Evolutionary conservation across 2,113 vertebrate genomes (phyloP).

Genomic region (Notarius lentiginosus): DNA sequence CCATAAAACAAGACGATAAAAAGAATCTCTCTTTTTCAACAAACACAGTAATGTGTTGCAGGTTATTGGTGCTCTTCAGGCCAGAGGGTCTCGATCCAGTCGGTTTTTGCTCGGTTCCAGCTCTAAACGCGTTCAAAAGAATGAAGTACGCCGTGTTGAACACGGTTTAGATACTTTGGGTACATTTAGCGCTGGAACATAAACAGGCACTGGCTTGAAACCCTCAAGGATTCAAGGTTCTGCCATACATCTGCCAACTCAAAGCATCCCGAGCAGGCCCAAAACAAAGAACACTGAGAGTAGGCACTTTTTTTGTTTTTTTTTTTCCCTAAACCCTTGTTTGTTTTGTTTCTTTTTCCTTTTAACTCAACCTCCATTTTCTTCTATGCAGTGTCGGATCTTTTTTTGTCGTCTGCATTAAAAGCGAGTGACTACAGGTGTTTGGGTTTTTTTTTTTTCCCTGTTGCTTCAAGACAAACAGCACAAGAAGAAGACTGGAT

Average conservation of each 20-base stretch:
- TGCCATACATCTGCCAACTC: slow-evolving; percentile 18
- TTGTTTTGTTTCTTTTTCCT: not conserved
- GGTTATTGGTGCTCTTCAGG: slow-evolving; percentile 53
- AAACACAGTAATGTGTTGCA: slow-evolving; percentile 35
- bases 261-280: slow-evolving; percentile 52
- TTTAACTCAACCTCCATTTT: slow-evolving; percentile 1
- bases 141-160: not conserved
- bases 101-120: not conserved
- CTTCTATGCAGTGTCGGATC: slow-evolving; percentile 7
- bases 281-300: slow-evolving; percentile 55
- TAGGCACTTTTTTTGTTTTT: slow-evolving; percentile 72
- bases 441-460: slow-evolving; percentile 9
- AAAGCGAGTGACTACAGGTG: slow-evolving; percentile 12
- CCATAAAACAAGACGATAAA: slow-evolving; percentile 57
- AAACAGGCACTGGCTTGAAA: not conserved
- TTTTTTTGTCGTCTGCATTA: not conserved
- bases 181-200: not conserved
- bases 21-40: slow-evolving; percentile 41
- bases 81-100: slow-evolving; percentile 11
- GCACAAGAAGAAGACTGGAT: slow-evolving; percentile 30
- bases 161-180: not conserved
- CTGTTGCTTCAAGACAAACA: not conserved
- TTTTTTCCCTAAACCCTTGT: slow-evolving; percentile 1
- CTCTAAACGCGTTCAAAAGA: not conserved
- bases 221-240: not conserved